These are phyloP conservation scores for Drosophila paranaensis DNA, from an alignment of 2,888 invertebrate genomes.

Conservation along the genomic window DNA sequence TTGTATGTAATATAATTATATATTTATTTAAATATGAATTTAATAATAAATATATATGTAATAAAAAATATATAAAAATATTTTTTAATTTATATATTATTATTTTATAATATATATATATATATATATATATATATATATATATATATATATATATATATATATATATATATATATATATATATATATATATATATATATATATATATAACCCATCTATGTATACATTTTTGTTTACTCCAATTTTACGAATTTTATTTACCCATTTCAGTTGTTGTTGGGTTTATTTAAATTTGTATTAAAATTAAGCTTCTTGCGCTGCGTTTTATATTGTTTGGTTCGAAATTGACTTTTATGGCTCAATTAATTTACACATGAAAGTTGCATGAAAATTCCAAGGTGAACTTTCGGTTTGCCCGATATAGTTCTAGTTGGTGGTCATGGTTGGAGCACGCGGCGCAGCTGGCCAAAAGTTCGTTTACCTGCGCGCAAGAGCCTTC, in stretches of 20 bases:
- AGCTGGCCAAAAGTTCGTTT: constrained; percentile 63
- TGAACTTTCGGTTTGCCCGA: constrained; percentile 24
- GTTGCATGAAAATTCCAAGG: constrained; percentile 66
- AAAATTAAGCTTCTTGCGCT: neutral
- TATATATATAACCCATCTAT: neutral
- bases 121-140: neutral
- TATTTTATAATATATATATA: neutral
- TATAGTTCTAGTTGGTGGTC: constrained; percentile 57
- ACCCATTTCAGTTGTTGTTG: neutral
- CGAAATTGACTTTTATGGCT: constrained; percentile 58
- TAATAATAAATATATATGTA: too few relatives aligned
- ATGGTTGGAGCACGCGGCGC: constrained; percentile 35
- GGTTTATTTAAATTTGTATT: constrained; percentile 5
- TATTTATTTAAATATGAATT: too few relatives aligned
- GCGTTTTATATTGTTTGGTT: constrained; percentile 20
- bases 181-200: neutral
- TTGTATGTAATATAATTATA: neutral
- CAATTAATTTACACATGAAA: constrained; percentile 64
- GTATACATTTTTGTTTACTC: neutral
- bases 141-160: neutral
- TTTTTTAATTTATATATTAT: neutral
- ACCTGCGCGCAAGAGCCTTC: constrained; percentile 42
- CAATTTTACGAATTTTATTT: neutral
- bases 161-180: neutral
- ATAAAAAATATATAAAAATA: neutral